Conservation (phyloP, 2,888 invertebrate genomes). For the Ennomos quercinarius region DNA sequence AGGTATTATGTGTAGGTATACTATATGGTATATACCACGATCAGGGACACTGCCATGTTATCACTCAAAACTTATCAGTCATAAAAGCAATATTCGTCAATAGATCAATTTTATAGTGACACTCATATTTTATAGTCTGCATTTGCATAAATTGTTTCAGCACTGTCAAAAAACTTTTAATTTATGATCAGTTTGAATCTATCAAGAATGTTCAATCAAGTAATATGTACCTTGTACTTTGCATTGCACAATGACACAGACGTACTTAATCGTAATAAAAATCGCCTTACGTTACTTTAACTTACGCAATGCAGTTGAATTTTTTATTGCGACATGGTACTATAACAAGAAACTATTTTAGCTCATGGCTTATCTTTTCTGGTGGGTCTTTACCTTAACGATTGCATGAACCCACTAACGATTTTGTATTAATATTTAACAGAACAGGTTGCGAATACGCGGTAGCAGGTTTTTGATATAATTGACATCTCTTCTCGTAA, state of each 20-base stretch:
- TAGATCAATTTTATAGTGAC: conserved; percentile 43
- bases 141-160: conserved; percentile 41
- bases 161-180: conserved; percentile 38
- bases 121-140: conserved; percentile 35
- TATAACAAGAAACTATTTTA: background rate
- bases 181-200: conserved; percentile 29
- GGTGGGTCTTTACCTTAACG: conserved; percentile 21
- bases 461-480: conserved; percentile 32
- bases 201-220: conserved; percentile 18
- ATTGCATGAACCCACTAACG: conserved; percentile 32
- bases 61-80: conserved; percentile 36
- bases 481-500: conserved; percentile 39
- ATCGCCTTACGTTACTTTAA: no score
- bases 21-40: no score
- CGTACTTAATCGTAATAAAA: conserved; percentile 9
- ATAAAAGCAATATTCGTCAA: conserved; percentile 41
- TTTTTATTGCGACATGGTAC: conserved; percentile 3
- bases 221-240: conserved; percentile 1
- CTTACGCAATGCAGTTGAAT: background rate
- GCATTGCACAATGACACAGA: no score
- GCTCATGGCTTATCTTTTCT: background rate
- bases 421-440: conserved; percentile 38
- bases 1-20: conserved; percentile 8
- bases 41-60: conserved; percentile 35
- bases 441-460: conserved; percentile 31